Evolutionary conservation across 2,113 vertebrate genomes (phyloP).

Genomic region (Mastomys coucha): DNA sequence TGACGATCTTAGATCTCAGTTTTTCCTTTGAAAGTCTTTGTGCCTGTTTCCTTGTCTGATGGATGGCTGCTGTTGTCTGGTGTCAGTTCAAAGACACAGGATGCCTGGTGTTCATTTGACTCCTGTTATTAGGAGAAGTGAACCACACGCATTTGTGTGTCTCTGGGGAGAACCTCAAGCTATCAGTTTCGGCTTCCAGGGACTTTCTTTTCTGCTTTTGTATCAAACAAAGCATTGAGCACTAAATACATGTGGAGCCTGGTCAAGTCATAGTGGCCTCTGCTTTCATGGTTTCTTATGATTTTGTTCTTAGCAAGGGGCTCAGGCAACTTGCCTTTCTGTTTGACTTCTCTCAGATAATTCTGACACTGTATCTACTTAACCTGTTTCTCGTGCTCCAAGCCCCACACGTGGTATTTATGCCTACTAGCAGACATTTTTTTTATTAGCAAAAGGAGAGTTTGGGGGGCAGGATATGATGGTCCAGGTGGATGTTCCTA

Average conservation of each 20-base stretch:
- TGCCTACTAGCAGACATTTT: background rate
- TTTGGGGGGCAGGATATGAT: background rate
- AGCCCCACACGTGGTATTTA: background rate
- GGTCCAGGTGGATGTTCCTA: background rate
- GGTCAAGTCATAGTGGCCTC: background rate
- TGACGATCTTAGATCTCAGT: background rate
- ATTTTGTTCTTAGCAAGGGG: background rate
- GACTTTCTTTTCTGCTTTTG: background rate
- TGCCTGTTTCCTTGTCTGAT: background rate
- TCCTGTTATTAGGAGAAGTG: background rate
- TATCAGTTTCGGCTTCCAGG: background rate
- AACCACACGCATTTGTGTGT: background rate
- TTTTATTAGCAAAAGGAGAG: background rate
- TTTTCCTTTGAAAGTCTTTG: background rate
- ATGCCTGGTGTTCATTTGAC: background rate
- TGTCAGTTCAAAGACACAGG: background rate
- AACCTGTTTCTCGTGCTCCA: background rate
- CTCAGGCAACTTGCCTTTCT: background rate
- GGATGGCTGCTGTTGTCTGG: background rate
- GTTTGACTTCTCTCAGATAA: background rate
- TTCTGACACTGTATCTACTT: background rate
- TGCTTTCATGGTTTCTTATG: background rate
- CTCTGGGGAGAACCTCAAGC: background rate
- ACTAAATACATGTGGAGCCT: background rate
- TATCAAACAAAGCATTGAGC: background rate